Conservation (phyloP, 2,888 invertebrate species). For the Mythimna vitellina region DNA sequence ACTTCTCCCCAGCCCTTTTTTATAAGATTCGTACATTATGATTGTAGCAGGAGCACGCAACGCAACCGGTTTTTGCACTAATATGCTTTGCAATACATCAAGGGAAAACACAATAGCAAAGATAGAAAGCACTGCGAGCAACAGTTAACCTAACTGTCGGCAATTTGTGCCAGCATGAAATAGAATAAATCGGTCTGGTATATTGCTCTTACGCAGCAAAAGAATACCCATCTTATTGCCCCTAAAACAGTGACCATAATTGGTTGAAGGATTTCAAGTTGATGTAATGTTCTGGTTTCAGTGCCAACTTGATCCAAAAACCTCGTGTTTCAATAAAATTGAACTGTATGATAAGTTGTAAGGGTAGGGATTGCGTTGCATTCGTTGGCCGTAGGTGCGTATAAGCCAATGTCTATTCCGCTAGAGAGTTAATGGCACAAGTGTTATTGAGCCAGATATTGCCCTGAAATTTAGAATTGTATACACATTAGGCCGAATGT, state of each 20-base stretch:
- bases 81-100: constrained; percentile 81
- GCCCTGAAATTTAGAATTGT: constrained; percentile 75
- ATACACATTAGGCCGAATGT: constrained; percentile 62
- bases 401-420: constrained; percentile 78
- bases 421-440: constrained; percentile 86
- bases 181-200: constrained; percentile 80
- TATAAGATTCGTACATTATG: constrained; percentile 6
- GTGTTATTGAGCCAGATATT: constrained; percentile 88
- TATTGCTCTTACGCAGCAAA: constrained; percentile 49
- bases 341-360: constrained; percentile 65
- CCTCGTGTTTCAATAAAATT: constrained; percentile 60
- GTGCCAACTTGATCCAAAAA: constrained; percentile 39
- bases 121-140: constrained; percentile 83
- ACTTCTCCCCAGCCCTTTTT: background rate
- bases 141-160: constrained; percentile 87
- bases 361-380: constrained; percentile 68
- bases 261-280: constrained; percentile 8
- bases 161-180: constrained; percentile 84
- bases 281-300: constrained; percentile 23
- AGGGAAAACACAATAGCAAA: constrained; percentile 77
- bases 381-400: constrained; percentile 61
- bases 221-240: constrained; percentile 45
- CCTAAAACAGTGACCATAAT: constrained; percentile 38
- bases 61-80: constrained; percentile 68
- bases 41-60: background rate